These are phyloP conservation scores for Aurelia sp. DNA, from an alignment of 30 jellyfish, hydroid and myxozoan genomes.

Conservation along the genomic window DNA sequence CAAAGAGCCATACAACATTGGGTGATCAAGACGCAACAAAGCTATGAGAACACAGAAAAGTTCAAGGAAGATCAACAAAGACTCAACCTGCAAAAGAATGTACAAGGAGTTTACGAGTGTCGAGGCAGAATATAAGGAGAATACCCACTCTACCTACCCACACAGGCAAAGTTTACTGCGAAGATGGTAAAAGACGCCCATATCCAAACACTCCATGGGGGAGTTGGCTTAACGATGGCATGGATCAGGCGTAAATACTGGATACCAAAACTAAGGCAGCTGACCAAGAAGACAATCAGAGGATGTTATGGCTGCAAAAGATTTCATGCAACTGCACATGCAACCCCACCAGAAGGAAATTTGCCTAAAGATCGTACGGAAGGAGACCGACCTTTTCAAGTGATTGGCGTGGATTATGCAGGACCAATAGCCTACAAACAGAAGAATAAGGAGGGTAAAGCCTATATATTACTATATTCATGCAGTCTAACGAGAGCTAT, in stretches of 20 bases:
- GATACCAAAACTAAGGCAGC: slow-evolving; percentile 42
- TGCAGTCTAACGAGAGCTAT: slow-evolving; percentile 65
- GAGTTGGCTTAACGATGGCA: slow-evolving; percentile 21
- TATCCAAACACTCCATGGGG: slow-evolving; percentile 14
- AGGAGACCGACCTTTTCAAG: slow-evolving; percentile 33
- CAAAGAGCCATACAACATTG: slow-evolving; percentile 17
- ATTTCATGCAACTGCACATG: slow-evolving; percentile 11
- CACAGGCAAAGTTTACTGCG: neutral
- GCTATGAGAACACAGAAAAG: neutral
- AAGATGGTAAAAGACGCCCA: slow-evolving; percentile 1
- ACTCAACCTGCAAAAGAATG: slow-evolving; percentile 14
- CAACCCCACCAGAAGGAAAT: slow-evolving; percentile 35
- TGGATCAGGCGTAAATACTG: slow-evolving; percentile 32
- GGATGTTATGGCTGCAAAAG: slow-evolving; percentile 59
- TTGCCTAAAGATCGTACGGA: slow-evolving; percentile 44
- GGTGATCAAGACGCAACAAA: slow-evolving; percentile 18
- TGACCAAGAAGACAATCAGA: slow-evolving; percentile 18
- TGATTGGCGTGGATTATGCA: slow-evolving; percentile 58
- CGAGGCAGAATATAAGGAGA: slow-evolving; percentile 24
- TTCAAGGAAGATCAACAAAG: slow-evolving; percentile 4
- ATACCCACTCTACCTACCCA: slow-evolving; percentile 20
- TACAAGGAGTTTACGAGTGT: neutral
- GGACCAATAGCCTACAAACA: slow-evolving; percentile 37
- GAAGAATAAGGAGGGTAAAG: slow-evolving; percentile 20
- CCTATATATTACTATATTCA: slow-evolving; percentile 25